Conservation (phyloP, 2,113 vertebrate genomes). For the Okapia johnstoni region DNA sequence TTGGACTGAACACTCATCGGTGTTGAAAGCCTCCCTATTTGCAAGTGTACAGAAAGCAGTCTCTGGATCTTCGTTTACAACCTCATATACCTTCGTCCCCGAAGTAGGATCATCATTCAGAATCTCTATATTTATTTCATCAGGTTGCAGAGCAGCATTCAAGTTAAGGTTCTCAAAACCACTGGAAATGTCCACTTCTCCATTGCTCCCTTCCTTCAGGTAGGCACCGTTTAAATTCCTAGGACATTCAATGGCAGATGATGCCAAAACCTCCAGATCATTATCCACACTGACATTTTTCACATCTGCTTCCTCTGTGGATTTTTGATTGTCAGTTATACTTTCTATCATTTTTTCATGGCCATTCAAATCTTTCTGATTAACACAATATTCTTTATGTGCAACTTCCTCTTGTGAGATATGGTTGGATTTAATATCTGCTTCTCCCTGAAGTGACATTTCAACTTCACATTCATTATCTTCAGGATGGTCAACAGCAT, state of each 20-base stretch:
- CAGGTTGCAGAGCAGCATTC: constrained; percentile 72
- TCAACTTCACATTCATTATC: constrained; percentile 22
- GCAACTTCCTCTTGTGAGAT: constrained; percentile 62
- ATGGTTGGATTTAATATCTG: constrained; percentile 39
- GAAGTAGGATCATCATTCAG: constrained; percentile 66
- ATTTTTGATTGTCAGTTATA: constrained; percentile 46
- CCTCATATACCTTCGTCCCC: constrained; percentile 78
- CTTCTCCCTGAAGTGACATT: constrained; percentile 64
- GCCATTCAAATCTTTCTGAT: constrained; percentile 47
- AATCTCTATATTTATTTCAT: constrained; percentile 63
- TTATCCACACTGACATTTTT: neutral
- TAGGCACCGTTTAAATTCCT: constrained; percentile 60
- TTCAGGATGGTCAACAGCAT: constrained; percentile 56
- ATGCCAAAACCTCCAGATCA: neutral
- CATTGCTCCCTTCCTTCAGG: constrained; percentile 54
- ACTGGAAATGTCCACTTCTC: constrained; percentile 74
- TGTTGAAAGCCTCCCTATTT: constrained; percentile 78
- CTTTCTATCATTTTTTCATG: constrained; percentile 52
- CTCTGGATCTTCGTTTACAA: constrained; percentile 87
- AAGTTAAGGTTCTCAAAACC: constrained; percentile 83
- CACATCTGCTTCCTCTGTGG: constrained; percentile 35
- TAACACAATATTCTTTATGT: constrained; percentile 44
- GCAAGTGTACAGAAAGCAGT: constrained; percentile 90
- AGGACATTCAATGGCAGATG: constrained; percentile 1
- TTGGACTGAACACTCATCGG: constrained; percentile 87